These are phyloP conservation scores for Anolis apletophallus DNA, from an alignment of 2,797 vertebrate genomes.

Conservation along the genomic window DNA sequence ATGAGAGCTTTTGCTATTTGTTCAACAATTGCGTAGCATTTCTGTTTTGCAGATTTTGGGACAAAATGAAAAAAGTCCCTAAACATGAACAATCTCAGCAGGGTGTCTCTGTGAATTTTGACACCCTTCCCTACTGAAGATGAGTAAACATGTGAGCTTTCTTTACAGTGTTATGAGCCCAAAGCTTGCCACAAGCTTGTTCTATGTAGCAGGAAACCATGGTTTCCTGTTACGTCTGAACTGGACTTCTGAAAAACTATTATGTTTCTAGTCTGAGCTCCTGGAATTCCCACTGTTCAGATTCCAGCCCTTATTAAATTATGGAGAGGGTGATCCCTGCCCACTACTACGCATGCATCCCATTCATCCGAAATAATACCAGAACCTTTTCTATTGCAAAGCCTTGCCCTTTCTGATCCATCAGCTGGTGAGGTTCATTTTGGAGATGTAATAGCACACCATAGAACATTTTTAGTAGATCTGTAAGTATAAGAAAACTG, in stretches of 20 bases:
- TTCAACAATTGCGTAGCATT: too few species aligned
- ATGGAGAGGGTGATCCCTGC: neutral
- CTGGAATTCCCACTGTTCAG: neutral
- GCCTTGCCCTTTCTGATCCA: neutral
- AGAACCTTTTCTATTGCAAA: neutral
- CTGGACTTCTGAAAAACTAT: neutral
- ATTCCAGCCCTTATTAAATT: neutral
- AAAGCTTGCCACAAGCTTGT: neutral
- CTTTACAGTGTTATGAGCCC: neutral
- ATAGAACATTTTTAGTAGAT: neutral
- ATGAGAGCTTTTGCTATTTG: too few species aligned
- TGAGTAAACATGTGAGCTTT: too few species aligned
- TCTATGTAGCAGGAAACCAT: neutral
- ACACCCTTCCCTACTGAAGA: too few species aligned
- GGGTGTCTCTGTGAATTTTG: too few species aligned
- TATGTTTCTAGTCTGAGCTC: neutral
- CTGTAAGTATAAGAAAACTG: neutral
- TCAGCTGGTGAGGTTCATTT: neutral
- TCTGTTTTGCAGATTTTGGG: too few species aligned
- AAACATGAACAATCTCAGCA: too few species aligned
- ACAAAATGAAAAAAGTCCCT: too few species aligned
- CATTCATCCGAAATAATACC: neutral
- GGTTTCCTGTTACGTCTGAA: neutral
- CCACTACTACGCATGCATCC: neutral
- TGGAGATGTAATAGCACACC: neutral